phyloP scores from a whole-genome alignment of 2,888 invertebrate species.

The Sphinx pinastri region DNA sequence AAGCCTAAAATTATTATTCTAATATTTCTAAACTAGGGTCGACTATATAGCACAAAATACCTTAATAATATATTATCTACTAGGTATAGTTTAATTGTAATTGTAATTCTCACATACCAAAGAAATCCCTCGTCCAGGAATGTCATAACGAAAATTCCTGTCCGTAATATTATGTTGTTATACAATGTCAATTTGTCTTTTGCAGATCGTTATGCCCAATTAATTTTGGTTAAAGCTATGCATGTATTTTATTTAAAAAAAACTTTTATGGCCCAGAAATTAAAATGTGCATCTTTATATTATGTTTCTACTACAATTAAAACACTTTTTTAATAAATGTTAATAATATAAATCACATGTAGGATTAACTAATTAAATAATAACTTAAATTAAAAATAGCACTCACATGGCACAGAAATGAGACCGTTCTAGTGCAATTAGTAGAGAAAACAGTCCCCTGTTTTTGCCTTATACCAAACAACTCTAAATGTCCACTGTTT shows the following conservation, averaged over 20 bases:
- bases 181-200: constrained; percentile 10
- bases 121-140: not conserved
- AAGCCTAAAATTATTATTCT: not conserved
- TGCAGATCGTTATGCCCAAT: not conserved
- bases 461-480: too few relatives aligned
- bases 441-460: too few relatives aligned
- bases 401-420: too few relatives aligned
- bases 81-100: not conserved
- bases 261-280: not conserved
- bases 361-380: too few relatives aligned
- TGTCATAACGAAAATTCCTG: constrained; percentile 3
- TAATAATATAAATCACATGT: too few relatives aligned
- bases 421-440: too few relatives aligned
- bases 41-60: not conserved
- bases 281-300: too few relatives aligned
- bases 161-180: constrained; percentile 5
- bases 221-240: too few relatives aligned
- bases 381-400: too few relatives aligned
- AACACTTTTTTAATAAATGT: too few relatives aligned
- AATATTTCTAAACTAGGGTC: not conserved
- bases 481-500: too few relatives aligned
- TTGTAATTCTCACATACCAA: not conserved
- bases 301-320: too few relatives aligned
- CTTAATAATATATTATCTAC: not conserved
- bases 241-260: not conserved